Conservation (phyloP, 1,140 invertebrate species). For the Drosophila repleta region DNA sequence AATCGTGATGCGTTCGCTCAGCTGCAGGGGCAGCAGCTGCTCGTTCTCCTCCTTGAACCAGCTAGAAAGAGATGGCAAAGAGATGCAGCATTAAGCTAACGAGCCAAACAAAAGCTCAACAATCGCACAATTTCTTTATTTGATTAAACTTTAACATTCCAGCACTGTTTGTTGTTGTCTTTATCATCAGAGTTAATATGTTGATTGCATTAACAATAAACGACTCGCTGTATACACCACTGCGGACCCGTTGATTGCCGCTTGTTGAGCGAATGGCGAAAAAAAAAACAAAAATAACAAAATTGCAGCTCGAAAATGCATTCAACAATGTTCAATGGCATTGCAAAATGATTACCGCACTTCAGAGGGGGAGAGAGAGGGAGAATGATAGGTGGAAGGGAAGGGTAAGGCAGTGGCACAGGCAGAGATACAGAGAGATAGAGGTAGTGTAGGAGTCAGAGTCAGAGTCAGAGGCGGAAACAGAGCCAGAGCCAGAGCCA, state of each 20-base stretch:
- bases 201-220: slow-evolving; percentile 72
- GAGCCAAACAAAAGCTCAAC: slow-evolving; percentile 29
- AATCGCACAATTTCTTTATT: slow-evolving; percentile 1
- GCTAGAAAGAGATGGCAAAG: slow-evolving; percentile 69
- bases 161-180: slow-evolving; percentile 27
- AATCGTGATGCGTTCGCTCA: slow-evolving; percentile 86
- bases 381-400: no score
- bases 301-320: slow-evolving; percentile 4
- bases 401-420: no score
- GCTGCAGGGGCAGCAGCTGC: slow-evolving; percentile 86
- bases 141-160: slow-evolving; percentile 4
- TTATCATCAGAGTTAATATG: slow-evolving; percentile 67
- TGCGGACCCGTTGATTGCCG: slow-evolving; percentile 50
- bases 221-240: slow-evolving; percentile 22
- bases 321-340: slow-evolving; percentile 14
- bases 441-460: no score
- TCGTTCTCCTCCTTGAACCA: slow-evolving; percentile 90
- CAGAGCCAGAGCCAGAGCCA: no score
- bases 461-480: no score
- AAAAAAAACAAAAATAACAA: no score
- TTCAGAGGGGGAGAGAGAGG: not conserved
- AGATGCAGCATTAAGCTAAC: slow-evolving; percentile 34
- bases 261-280: slow-evolving; percentile 17
- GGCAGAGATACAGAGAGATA: no score
- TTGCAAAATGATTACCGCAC: slow-evolving; percentile 23